Evolutionary conservation across 2,797 vertebrate species (phyloP).

Genomic region (Propithecus perrieri): DNA sequence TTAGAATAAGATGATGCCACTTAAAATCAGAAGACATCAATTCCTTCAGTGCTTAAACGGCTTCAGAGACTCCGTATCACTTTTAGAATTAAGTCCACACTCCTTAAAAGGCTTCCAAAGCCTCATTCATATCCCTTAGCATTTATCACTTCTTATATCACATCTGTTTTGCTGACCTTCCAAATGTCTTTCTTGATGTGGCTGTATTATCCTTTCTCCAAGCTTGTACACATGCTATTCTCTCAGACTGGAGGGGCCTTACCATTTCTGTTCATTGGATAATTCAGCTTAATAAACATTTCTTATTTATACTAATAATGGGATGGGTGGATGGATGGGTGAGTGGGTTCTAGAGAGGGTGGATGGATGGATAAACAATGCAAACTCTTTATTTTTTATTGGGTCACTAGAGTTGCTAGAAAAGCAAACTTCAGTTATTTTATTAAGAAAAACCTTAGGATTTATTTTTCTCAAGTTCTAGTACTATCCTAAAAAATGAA

Average conservation of each 20-base stretch:
- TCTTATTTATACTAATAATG: not conserved
- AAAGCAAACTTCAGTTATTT: not conserved
- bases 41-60: not conserved
- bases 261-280: not conserved
- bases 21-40: not conserved
- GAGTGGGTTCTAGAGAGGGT: not conserved
- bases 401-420: not conserved
- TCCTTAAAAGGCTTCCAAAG: not conserved
- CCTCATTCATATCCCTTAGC: not conserved
- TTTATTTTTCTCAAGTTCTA: conserved; percentile 36
- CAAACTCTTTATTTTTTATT: not conserved
- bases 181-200: not conserved
- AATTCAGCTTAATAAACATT: conserved; percentile 19
- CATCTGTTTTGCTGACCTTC: not conserved
- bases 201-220: not conserved
- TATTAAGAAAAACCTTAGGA: conserved; percentile 1
- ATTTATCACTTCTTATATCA: not conserved
- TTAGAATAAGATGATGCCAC: not conserved
- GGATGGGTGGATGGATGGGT: not conserved
- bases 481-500: conserved; percentile 2
- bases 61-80: not conserved
- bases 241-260: not conserved
- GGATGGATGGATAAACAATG: not conserved
- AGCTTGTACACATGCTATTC: not conserved
- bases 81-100: not conserved